Evolutionary conservation across 1,140 invertebrate species (phyloP).

Genomic region (Trachelipus rathkii): DNA sequence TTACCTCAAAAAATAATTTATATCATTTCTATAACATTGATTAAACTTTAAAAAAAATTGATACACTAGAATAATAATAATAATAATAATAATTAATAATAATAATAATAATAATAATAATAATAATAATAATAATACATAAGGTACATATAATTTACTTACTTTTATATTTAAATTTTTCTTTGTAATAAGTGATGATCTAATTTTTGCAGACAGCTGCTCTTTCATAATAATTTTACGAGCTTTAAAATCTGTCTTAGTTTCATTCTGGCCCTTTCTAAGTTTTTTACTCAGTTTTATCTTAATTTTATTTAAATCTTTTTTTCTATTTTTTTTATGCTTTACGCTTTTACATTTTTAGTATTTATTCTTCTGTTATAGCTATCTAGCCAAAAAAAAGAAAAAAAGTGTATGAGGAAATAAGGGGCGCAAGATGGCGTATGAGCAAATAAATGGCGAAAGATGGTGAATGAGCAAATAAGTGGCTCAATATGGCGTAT

Average conservation of each 20-base stretch:
- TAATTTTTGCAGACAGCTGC: slow-evolving; percentile 64
- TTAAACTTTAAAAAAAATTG: too few relatives aligned
- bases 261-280: slow-evolving; percentile 68
- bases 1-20: too few relatives aligned
- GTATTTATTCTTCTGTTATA: background rate
- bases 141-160: slow-evolving; percentile 31
- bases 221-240: slow-evolving; percentile 75
- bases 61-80: too few relatives aligned
- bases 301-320: slow-evolving; percentile 51
- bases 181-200: slow-evolving; percentile 61
- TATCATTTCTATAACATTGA: too few relatives aligned
- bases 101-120: slow-evolving; percentile 4
- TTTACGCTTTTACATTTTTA: slow-evolving; percentile 34
- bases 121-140: background rate
- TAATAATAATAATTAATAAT: background rate
- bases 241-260: slow-evolving; percentile 79
- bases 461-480: too few relatives aligned
- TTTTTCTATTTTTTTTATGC: slow-evolving; percentile 30
- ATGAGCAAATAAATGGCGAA: too few relatives aligned
- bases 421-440: too few relatives aligned
- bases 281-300: slow-evolving; percentile 59
- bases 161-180: slow-evolving; percentile 68
- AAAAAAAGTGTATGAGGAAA: too few relatives aligned
- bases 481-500: too few relatives aligned
- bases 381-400: too few relatives aligned